Conservation (phyloP, 2,888 invertebrate genomes). For the Caenorhabditis sp. region DNA sequence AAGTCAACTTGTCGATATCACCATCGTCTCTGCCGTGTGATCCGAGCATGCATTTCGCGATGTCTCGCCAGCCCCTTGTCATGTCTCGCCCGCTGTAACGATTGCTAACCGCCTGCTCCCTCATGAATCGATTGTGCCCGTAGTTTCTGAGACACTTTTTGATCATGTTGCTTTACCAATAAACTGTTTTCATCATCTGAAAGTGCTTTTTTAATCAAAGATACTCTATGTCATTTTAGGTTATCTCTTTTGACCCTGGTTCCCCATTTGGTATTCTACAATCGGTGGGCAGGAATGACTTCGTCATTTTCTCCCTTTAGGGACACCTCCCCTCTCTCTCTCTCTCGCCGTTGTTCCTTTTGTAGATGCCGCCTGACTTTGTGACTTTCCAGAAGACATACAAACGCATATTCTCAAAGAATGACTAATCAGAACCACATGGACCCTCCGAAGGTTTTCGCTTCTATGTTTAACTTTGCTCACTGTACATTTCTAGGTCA, state of each 20-base stretch:
- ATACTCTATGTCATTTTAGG: neutral
- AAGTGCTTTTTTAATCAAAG: too few relatives aligned
- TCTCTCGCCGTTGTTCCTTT: neutral
- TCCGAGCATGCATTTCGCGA: conserved; percentile 3
- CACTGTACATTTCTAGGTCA: conserved; percentile 9
- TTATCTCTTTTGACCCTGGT: neutral
- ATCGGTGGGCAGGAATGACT: neutral
- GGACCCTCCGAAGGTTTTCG: conserved; percentile 6
- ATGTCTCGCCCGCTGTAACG: conserved; percentile 16
- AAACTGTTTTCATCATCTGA: too few relatives aligned
- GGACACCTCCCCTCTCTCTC: too few relatives aligned
- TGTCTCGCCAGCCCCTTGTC: neutral
- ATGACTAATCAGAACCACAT: conserved; percentile 12
- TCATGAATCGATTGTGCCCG: conserved; percentile 1
- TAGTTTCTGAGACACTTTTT: neutral
- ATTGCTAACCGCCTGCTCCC: conserved; percentile 10
- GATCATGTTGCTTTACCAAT: too few relatives aligned
- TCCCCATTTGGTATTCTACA: neutral
- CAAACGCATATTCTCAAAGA: neutral
- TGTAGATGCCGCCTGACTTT: conserved; percentile 15
- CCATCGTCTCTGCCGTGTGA: neutral
- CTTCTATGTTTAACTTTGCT: neutral
- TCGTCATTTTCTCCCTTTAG: too few relatives aligned
- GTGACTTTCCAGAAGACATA: conserved; percentile 3
- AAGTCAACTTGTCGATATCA: neutral